Percentiles rank a stretch among this genome's conserved stretches.
phyloP scores from a whole-genome alignment of 1,140 invertebrate genomes.

The Calephelis virginiensis region DNA sequence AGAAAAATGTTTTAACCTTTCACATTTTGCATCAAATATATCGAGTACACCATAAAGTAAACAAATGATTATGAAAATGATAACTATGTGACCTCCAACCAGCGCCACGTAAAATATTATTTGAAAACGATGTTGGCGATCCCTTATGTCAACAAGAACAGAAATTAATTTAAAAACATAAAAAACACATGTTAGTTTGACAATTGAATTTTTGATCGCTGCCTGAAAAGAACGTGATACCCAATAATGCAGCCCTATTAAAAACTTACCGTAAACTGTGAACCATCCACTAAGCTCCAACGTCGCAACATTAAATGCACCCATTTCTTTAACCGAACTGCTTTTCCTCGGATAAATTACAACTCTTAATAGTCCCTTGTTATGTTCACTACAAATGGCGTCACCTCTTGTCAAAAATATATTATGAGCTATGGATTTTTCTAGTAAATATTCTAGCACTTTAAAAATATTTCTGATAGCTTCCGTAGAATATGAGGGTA shows the following conservation, averaged over 20 bases:
- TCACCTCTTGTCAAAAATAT: conserved; percentile 81
- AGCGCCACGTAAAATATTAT: too few species aligned
- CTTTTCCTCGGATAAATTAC: conserved; percentile 83
- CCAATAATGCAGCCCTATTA: conserved; percentile 13
- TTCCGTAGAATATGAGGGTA: conserved; percentile 57
- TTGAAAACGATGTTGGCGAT: too few species aligned
- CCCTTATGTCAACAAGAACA: too few species aligned
- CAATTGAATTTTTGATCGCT: too few species aligned
- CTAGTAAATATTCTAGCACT: conserved; percentile 78
- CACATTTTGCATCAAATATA: too few species aligned
- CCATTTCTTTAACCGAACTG: conserved; percentile 76
- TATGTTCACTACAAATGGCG: conserved; percentile 23
- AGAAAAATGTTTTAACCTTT: too few species aligned
- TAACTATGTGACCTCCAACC: too few species aligned
- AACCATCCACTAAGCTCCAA: conserved; percentile 86
- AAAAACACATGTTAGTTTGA: too few species aligned
- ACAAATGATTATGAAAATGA: too few species aligned
- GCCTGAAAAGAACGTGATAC: conserved; percentile 21
- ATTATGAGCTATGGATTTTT: conserved; percentile 83
- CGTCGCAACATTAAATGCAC: conserved; percentile 80
- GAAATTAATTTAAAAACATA: too few species aligned
- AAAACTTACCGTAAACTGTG: conserved; percentile 80
- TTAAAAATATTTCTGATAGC: conserved; percentile 60
- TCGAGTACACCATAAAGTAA: too few species aligned
- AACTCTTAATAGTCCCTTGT: conserved; percentile 75